These are phyloP conservation scores for Drosophila yooni DNA, from an alignment of 2,888 invertebrate species.

Conservation along the genomic window DNA sequence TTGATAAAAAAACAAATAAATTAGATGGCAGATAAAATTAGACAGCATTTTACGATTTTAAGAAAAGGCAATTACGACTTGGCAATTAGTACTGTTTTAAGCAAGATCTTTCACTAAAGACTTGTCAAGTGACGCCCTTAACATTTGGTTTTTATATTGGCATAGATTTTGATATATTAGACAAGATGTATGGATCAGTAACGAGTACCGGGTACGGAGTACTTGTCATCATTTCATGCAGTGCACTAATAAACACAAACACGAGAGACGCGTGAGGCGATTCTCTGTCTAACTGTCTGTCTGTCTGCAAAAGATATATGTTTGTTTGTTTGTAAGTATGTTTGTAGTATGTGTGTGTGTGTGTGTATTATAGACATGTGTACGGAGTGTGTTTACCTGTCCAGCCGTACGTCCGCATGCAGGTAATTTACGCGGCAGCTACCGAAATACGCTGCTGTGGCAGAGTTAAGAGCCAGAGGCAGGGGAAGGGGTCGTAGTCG, in stretches of 20 bases:
- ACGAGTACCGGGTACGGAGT: background rate
- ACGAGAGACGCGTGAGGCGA: constrained; percentile 40
- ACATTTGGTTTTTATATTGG: background rate
- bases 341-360: constrained; percentile 11
- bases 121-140: background rate
- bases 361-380: constrained; percentile 21
- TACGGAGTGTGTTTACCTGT: constrained; percentile 68
- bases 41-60: background rate
- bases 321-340: constrained; percentile 16
- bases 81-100: background rate
- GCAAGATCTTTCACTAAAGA: background rate
- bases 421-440: constrained; percentile 85
- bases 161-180: background rate
- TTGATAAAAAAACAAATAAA: background rate
- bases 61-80: background rate
- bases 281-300: constrained; percentile 18
- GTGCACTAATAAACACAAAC: constrained; percentile 48
- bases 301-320: constrained; percentile 23
- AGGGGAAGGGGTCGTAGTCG: background rate
- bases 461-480: background rate
- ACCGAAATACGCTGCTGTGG: constrained; percentile 84
- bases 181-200: background rate
- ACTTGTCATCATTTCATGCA: constrained; percentile 26
- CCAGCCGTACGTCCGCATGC: constrained; percentile 71
- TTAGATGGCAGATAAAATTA: background rate